phyloP scores from a whole-genome alignment of 2,797 vertebrate species.

The Phylloscopus collybita region DNA sequence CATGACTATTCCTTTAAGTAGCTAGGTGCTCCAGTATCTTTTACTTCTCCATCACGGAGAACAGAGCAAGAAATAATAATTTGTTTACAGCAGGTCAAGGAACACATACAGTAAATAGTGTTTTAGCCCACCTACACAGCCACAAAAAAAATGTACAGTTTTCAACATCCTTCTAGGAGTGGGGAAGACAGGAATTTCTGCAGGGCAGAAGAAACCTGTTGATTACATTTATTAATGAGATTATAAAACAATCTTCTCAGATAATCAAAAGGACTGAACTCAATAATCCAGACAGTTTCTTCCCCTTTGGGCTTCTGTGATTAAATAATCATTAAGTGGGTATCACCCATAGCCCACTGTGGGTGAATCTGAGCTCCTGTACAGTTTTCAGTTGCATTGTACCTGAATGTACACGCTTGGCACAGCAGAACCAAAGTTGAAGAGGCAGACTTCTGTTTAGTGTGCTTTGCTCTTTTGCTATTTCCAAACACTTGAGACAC shows the following conservation, averaged over 20 bases:
- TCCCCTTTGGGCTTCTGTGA: not conserved
- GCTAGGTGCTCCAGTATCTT: not conserved
- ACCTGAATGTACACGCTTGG: accelerated
- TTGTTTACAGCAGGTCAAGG: not conserved
- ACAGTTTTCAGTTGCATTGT: not conserved
- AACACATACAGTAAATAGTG: not conserved
- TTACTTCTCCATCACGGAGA: not conserved
- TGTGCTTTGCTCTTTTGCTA: not conserved
- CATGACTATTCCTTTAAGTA: not conserved
- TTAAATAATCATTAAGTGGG: not conserved
- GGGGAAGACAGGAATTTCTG: not conserved
- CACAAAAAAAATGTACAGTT: not conserved
- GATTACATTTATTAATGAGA: conserved; percentile 16
- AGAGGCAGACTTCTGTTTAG: not conserved
- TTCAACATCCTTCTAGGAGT: not conserved
- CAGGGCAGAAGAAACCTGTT: not conserved
- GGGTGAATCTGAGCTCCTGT: not conserved
- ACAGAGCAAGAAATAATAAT: not conserved
- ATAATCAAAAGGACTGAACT: not conserved
- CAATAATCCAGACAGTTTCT: not conserved
- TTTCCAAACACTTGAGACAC: not conserved
- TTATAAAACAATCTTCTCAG: not conserved
- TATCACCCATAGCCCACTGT: not conserved
- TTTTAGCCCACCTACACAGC: not conserved
- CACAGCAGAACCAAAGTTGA: not conserved